Evolutionary conservation across 2,113 vertebrate genomes (phyloP), one percentile per base, ranked within the genome.

Genomic region (Oryctolagus cuniculus): DNA sequence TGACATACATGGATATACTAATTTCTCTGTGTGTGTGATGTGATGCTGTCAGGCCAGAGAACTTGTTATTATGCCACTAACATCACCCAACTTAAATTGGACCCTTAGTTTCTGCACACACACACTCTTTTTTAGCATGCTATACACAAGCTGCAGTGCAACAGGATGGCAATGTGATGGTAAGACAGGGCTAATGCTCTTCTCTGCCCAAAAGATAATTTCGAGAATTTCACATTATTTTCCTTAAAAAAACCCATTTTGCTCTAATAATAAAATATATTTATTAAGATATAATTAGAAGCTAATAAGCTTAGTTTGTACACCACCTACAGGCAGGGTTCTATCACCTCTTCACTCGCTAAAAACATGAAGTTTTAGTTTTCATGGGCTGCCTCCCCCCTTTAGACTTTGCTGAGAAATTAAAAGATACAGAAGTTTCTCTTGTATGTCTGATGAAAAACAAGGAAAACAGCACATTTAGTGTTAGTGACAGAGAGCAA

Each of bases 181-280:
- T 96, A 95, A 97, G 97, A 96, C 95, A 97, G 97, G 94, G 91
- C 92, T 95, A 96, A 96, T 96, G 95, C 96, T 97, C 90, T 97
- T 98, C 97, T 91, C 96, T 97, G 97, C 95, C 97, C 88, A 63
- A 95, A 97, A 95, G 96, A 97, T 97, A 96, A 91, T 93, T 97
- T 94, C 96, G 93, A 92, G 94, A 96, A 90, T 91, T 96, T 93
- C 84, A 94, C 96, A 96, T 95, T 97, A 96, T 98, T 97, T 97
- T 96, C 67, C 86, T 96, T 95, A 75, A 96, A 97, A 96, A 97
- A 94, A 96, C 77, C 93, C 96, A 80, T 96, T 97, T 98, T 97
- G 95, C 97, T 97, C 93, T 98, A 96, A 94, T 98, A 98, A 97
- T 98, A 98, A 98, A 98, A 98, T 98, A 98, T 97, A 98, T 97